These are phyloP conservation scores for Martes martes DNA, from an alignment of 2,113 vertebrate genomes.

Conservation along the genomic window DNA sequence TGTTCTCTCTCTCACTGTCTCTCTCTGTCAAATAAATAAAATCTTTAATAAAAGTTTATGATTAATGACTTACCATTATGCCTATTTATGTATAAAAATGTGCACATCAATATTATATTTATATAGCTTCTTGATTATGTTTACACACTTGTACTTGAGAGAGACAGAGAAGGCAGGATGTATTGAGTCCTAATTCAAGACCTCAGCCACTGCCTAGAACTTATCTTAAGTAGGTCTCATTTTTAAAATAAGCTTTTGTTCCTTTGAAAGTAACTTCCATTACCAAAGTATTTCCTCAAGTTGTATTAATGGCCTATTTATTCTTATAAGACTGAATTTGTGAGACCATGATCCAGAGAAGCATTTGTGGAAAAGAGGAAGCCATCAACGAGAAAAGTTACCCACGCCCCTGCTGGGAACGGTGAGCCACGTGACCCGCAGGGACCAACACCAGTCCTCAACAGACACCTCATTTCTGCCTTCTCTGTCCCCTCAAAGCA, in stretches of 20 bases:
- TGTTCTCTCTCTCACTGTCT: too few relatives aligned
- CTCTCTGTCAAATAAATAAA: too few relatives aligned
- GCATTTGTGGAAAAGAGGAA: too few relatives aligned
- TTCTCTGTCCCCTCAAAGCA: background rate
- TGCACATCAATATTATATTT: background rate
- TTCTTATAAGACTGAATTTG: background rate
- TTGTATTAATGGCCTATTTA: accelerated
- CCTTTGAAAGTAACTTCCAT: background rate
- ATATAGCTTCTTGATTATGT: background rate
- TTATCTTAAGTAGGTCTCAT: background rate
- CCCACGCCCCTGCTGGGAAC: accelerated
- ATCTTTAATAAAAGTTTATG: background rate
- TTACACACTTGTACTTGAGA: background rate
- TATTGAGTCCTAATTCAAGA: background rate
- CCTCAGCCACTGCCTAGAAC: background rate
- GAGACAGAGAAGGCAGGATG: background rate
- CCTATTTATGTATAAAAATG: background rate
- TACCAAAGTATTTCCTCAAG: accelerated
- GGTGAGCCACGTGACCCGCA: accelerated
- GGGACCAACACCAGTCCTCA: accelerated
- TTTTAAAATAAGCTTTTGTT: background rate
- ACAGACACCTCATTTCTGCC: accelerated
- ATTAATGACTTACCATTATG: background rate
- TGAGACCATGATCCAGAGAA: background rate
- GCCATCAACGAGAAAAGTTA: accelerated